phyloP scores from a whole-genome alignment of 1,140 invertebrate species.

The Diplogasteroides magnus region DNA sequence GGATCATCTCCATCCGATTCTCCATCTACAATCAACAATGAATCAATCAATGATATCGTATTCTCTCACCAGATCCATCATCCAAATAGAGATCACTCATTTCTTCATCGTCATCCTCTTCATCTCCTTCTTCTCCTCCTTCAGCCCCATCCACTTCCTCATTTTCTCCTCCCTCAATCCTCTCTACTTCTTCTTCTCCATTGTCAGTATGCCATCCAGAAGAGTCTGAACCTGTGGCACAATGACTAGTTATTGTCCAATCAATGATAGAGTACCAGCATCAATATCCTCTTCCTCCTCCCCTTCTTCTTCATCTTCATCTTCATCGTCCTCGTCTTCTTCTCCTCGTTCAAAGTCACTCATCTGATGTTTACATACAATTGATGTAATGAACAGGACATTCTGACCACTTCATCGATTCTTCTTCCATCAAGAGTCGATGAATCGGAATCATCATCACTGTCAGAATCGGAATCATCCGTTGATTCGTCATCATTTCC shows the following conservation, averaged over 20 bases:
- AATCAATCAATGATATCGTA: neutral
- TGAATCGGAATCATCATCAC: too few species aligned
- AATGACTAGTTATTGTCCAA: neutral
- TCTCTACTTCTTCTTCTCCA: slow-evolving; percentile 1
- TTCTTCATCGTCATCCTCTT: slow-evolving; percentile 4
- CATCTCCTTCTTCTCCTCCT: neutral
- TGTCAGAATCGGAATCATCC: too few species aligned
- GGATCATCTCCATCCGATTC: neutral
- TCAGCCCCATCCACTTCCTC: neutral
- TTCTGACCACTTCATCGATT: too few species aligned
- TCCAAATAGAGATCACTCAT: neutral
- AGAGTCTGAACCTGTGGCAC: neutral
- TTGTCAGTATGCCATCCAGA: neutral
- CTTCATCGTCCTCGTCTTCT: slow-evolving; percentile 4
- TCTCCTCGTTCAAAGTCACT: neutral
- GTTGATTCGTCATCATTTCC: too few species aligned
- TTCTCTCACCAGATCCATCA: neutral
- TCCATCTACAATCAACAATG: neutral
- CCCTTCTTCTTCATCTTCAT: slow-evolving; percentile 1
- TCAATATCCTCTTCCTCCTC: slow-evolving; percentile 11
- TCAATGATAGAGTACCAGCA: neutral
- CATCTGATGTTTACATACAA: neutral
- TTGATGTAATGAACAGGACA: too few species aligned
- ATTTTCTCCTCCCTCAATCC: neutral
- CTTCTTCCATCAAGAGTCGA: too few species aligned